Evolutionary conservation across 35 echinoderm and acorn worm species (phyloP).

Genomic region (Lytechinus pictus): DNA sequence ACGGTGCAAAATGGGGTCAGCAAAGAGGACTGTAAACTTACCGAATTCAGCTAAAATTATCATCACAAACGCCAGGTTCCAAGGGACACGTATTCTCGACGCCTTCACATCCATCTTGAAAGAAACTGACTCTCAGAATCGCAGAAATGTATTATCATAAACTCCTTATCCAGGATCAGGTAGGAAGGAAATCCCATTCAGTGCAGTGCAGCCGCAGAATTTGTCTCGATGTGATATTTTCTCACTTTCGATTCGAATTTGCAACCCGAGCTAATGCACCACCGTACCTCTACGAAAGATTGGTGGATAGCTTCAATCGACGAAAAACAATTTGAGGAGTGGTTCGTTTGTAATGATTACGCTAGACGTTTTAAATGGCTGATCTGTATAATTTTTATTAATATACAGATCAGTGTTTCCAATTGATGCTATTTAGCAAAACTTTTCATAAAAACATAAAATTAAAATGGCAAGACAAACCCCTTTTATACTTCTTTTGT

Average conservation of each 20-base stretch:
- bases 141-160: background rate
- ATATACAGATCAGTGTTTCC: no score
- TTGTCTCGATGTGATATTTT: no score
- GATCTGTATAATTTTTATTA: background rate
- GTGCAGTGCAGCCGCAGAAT: background rate
- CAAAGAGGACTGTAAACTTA: background rate
- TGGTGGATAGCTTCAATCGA: background rate
- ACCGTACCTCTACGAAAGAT: background rate
- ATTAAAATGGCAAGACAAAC: no score
- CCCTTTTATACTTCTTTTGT: no score
- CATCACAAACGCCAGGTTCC: background rate
- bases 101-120: slow-evolving; percentile 25
- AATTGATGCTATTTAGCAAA: no score
- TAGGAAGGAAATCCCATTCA: background rate
- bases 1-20: background rate
- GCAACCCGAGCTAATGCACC: background rate
- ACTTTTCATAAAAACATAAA: no score
- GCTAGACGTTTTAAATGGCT: background rate
- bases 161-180: background rate
- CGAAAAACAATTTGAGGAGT: background rate
- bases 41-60: slow-evolving; percentile 22
- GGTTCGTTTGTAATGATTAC: background rate
- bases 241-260: no score
- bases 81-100: background rate
- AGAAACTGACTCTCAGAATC: background rate